Conservation (phyloP, 2,888 invertebrate genomes). For the Chymomyza amoena region DNA sequence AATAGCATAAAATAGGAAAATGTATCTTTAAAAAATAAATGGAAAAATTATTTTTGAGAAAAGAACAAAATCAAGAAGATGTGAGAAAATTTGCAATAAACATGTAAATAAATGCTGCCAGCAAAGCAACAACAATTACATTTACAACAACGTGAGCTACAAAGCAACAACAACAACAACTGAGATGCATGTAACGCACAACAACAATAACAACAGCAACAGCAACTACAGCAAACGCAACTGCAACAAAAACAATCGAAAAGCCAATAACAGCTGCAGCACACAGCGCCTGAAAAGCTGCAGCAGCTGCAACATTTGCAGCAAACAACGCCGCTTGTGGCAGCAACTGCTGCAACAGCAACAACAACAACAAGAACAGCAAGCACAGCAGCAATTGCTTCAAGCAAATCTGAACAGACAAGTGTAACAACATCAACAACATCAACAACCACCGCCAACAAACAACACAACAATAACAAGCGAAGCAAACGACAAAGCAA, state of each 20-base stretch:
- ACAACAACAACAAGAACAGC: slow-evolving; percentile 18
- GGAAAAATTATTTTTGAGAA: neutral
- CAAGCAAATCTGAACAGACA: neutral
- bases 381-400: neutral
- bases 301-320: neutral
- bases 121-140: slow-evolving; percentile 21
- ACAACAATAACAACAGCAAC: slow-evolving; percentile 25
- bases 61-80: slow-evolving; percentile 4
- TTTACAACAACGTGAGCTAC: slow-evolving; percentile 28
- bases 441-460: neutral
- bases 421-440: neutral
- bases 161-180: slow-evolving; percentile 25
- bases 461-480: neutral
- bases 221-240: slow-evolving; percentile 13
- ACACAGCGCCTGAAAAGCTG: neutral
- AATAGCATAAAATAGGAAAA: slow-evolving; percentile 16
- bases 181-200: slow-evolving; percentile 38
- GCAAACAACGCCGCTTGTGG: neutral
- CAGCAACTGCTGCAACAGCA: slow-evolving; percentile 18
- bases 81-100: slow-evolving; percentile 45
- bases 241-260: neutral
- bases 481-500: no score
- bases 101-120: slow-evolving; percentile 69
- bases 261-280: neutral
- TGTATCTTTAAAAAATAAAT: slow-evolving; percentile 10